phyloP scores from a whole-genome alignment of 2,113 vertebrate genomes.

The Platysteira castanea region DNA sequence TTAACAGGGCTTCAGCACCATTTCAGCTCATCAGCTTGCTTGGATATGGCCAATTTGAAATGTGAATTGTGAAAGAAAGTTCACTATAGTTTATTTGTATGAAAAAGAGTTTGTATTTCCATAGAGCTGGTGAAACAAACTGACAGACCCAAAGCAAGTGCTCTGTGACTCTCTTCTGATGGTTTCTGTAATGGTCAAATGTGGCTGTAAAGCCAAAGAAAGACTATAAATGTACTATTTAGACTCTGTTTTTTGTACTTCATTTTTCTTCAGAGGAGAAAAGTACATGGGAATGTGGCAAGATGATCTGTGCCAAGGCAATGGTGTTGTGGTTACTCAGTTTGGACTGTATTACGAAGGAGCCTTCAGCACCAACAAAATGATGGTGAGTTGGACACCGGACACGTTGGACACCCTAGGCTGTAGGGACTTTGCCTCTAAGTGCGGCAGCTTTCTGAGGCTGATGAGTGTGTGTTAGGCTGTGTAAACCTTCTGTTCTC shows the following conservation, averaged over 20 bases:
- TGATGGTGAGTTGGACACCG: conserved; percentile 82
- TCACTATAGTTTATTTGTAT: not conserved
- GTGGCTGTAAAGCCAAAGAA: not conserved
- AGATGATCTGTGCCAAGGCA: conserved; percentile 89
- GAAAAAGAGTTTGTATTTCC: not conserved
- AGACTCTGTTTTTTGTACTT: not conserved
- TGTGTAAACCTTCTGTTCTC: not conserved
- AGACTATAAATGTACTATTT: not conserved
- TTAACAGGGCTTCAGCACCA: not conserved
- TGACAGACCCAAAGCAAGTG: not conserved
- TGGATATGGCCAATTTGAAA: not conserved
- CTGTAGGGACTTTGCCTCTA: not conserved
- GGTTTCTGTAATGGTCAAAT: not conserved
- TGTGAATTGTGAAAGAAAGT: not conserved
- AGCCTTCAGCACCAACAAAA: conserved; percentile 91
- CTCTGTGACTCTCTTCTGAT: not conserved
- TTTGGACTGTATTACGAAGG: conserved; percentile 98
- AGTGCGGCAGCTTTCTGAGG: not conserved
- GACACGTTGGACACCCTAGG: no score
- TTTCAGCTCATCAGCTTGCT: not conserved
- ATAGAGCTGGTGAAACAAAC: not conserved
- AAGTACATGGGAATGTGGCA: conserved; percentile 99
- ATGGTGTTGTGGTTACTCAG: conserved; percentile 95
- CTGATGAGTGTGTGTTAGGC: not conserved
- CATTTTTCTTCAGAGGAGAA: conserved; percentile 81